A percentile compares a stretch with the other conserved stretches of the same genome.
These are phyloP conservation scores for Helarctos malayanus DNA, from an alignment of 2,797 vertebrate genomes.

Conservation along the genomic window DNA sequence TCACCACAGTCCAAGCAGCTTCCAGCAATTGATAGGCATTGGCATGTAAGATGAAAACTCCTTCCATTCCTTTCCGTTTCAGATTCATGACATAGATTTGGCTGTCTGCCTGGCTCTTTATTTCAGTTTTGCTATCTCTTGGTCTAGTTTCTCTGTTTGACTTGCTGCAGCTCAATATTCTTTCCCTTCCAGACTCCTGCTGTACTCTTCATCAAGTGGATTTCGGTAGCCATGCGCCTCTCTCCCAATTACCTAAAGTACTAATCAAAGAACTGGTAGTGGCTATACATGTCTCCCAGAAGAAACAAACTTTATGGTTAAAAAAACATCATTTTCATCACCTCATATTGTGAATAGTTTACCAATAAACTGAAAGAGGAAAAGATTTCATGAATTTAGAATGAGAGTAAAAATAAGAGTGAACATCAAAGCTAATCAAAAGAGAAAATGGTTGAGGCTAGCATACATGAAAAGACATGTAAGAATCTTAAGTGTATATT, in stretches of 20 bases:
- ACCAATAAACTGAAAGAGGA: slow-evolving; percentile 38
- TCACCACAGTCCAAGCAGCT: neutral
- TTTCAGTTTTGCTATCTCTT: neutral
- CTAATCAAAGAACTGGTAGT: neutral
- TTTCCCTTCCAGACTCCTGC: neutral
- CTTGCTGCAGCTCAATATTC: neutral
- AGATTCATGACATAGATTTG: neutral
- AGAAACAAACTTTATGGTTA: neutral
- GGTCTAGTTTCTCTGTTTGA: neutral
- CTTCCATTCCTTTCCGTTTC: neutral
- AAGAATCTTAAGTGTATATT: neutral
- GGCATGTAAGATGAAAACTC: neutral
- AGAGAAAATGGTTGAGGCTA: neutral
- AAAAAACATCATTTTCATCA: neutral
- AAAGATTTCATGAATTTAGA: neutral
- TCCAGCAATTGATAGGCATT: neutral
- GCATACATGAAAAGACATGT: neutral
- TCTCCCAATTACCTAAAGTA: neutral
- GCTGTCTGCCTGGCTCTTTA: neutral
- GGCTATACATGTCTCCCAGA: neutral
- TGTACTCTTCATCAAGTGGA: neutral
- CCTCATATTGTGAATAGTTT: neutral
- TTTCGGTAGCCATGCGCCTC: neutral
- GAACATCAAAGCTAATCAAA: neutral
- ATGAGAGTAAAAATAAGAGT: neutral